phyloP scores from a whole-genome alignment of 2,888 invertebrate genomes.

The Coelogynopora nodosa region DNA sequence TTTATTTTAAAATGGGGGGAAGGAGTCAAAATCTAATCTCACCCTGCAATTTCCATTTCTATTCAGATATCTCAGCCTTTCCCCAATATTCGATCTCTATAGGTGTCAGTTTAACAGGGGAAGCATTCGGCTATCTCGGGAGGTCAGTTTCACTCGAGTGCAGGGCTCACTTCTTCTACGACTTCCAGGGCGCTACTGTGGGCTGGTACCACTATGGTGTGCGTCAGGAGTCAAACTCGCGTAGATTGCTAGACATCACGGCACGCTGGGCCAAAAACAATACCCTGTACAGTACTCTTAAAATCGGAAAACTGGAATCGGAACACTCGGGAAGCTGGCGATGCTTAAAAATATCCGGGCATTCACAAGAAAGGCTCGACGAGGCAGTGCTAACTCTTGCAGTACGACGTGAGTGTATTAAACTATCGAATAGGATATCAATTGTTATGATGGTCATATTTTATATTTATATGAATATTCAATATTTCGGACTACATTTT shows the following conservation, averaged over 20 bases:
- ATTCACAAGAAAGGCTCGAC: not conserved
- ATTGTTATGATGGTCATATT: too few species aligned
- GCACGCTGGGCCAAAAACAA: not conserved
- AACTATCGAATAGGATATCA: too few species aligned
- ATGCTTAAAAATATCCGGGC: not conserved
- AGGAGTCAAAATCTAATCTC: too few species aligned
- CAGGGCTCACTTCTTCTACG: not conserved
- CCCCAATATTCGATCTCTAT: not conserved
- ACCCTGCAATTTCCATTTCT: too few species aligned
- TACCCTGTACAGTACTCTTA: not conserved
- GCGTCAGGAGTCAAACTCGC: not conserved
- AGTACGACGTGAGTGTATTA: not conserved
- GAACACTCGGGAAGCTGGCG: slow-evolving; percentile 10
- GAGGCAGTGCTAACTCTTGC: not conserved
- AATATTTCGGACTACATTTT: too few species aligned
- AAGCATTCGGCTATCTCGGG: not conserved
- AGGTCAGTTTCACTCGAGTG: not conserved
- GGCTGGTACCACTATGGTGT: slow-evolving; percentile 19
- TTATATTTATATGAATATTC: too few species aligned
- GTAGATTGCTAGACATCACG: not conserved
- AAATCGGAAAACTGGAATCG: not conserved
- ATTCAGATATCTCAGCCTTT: too few species aligned
- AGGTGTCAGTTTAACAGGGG: not conserved
- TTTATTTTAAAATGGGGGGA: too few species aligned
- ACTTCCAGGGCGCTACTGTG: not conserved